Evolutionary conservation across 2,797 vertebrate genomes (phyloP).

Genomic region (Chelonia mydas): DNA sequence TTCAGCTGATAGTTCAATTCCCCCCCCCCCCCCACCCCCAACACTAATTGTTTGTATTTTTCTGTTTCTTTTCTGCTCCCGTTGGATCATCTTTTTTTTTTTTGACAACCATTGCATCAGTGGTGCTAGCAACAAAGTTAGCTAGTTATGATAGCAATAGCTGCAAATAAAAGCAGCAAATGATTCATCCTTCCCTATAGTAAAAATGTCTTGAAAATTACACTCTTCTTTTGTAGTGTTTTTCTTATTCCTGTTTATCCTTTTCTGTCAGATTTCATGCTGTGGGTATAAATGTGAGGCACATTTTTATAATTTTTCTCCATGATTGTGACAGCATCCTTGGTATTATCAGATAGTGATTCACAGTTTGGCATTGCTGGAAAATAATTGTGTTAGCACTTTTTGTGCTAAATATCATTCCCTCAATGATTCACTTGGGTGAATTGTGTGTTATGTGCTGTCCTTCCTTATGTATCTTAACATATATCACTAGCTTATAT

Average conservation of each 20-base stretch:
- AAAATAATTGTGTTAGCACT: slow-evolving; percentile 1
- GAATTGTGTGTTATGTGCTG: slow-evolving; percentile 13
- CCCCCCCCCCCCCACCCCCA: neutral
- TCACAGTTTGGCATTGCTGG: neutral
- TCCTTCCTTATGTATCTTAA: slow-evolving; percentile 1
- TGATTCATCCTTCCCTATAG: neutral
- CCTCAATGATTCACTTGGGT: neutral
- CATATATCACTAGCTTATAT: neutral
- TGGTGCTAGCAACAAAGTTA: neutral
- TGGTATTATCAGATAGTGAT: neutral
- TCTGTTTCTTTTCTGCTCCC: neutral
- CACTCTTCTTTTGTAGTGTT: neutral
- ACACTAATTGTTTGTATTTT: slow-evolving; percentile 10
- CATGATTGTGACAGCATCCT: neutral
- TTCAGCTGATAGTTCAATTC: slow-evolving; percentile 21
- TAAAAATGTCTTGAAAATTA: neutral
- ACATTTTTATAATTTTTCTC: neutral
- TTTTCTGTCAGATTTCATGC: neutral
- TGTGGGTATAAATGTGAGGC: neutral
- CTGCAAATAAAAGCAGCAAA: neutral
- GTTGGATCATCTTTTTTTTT: neutral
- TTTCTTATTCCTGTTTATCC: neutral
- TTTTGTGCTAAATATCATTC: slow-evolving; percentile 1
- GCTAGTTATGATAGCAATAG: neutral
- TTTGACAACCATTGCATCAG: neutral